These are phyloP conservation scores for Lepidochitona cinerea DNA, from an alignment of 2,888 invertebrate genomes.

Conservation along the genomic window DNA sequence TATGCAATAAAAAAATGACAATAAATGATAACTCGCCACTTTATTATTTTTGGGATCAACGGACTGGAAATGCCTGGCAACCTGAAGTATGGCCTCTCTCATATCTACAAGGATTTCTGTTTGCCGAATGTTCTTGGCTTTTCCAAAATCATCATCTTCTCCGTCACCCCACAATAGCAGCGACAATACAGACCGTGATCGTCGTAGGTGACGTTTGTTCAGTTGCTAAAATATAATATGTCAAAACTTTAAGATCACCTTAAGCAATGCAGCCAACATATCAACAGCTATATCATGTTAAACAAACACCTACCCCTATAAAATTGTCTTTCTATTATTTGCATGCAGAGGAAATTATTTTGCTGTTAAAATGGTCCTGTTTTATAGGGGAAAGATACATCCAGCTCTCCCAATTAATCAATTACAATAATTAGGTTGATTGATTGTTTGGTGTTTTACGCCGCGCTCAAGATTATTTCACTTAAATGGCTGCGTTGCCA, in stretches of 20 bases:
- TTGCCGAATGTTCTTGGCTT: slow-evolving; percentile 97
- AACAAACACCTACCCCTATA: too few relatives aligned
- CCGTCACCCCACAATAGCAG: slow-evolving; percentile 77
- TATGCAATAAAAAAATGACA: too few relatives aligned
- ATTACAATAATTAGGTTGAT: too few relatives aligned
- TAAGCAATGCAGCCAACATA: neutral
- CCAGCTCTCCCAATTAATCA: too few relatives aligned
- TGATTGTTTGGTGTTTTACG: too few relatives aligned
- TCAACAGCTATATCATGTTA: neutral
- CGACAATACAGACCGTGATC: slow-evolving; percentile 91
- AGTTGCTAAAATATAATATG: slow-evolving; percentile 66
- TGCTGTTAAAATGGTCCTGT: too few relatives aligned
- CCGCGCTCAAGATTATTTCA: too few relatives aligned
- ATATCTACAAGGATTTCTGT: slow-evolving; percentile 99
- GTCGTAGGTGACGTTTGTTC: slow-evolving; percentile 87
- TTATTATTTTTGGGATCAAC: slow-evolving; percentile 85
- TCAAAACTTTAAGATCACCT: neutral
- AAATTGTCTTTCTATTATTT: too few relatives aligned
- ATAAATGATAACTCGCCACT: slow-evolving; percentile 64
- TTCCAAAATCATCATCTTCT: slow-evolving; percentile 76
- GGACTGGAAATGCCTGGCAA: slow-evolving; percentile 94
- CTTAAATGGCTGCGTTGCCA: too few relatives aligned
- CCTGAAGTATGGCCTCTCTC: slow-evolving; percentile 93
- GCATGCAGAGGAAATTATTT: too few relatives aligned
- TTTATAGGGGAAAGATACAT: too few relatives aligned